Percentiles rank a stretch among this genome's conserved stretches.
phyloP scores from a whole-genome alignment of 2,888 invertebrate species.

The Andrena fulva region DNA sequence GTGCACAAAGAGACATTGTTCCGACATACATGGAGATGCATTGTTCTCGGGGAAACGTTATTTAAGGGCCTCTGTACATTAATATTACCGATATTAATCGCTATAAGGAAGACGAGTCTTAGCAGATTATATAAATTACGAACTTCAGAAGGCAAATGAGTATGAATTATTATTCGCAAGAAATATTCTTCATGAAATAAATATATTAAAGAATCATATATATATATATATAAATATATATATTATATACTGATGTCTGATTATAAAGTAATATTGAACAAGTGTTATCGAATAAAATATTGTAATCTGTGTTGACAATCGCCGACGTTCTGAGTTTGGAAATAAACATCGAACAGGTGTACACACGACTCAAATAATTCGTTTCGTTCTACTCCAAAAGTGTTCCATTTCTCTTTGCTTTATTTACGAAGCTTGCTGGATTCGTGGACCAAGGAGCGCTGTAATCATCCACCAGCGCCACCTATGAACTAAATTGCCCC shows the following conservation, averaged over 20 bases:
- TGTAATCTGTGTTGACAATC: constrained; percentile 83
- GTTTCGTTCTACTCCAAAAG: not conserved
- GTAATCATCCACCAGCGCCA: not conserved
- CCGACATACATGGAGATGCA: constrained; percentile 57
- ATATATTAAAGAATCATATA: constrained; percentile 81
- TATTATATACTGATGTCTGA: constrained; percentile 82
- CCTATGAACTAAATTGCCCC: too few relatives aligned
- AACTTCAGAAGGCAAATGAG: constrained; percentile 74
- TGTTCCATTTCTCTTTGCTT: too few relatives aligned
- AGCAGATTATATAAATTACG: constrained; percentile 71
- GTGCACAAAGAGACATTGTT: constrained; percentile 62
- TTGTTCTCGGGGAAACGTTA: constrained; percentile 74
- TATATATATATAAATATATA: constrained; percentile 78
- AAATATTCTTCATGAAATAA: constrained; percentile 76
- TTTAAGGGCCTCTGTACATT: constrained; percentile 79
- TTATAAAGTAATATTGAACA: constrained; percentile 79
- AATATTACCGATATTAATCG: constrained; percentile 71
- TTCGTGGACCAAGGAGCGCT: not conserved
- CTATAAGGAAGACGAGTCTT: constrained; percentile 62
- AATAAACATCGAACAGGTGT: constrained; percentile 68
- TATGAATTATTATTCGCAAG: constrained; percentile 72
- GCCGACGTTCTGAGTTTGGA: constrained; percentile 79
- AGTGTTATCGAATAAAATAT: constrained; percentile 78
- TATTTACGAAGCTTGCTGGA: not conserved
- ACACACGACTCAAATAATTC: constrained; percentile 12